Base-by-base conservation (phyloP, 2,797 vertebrate genomes). In the Sitta carolinensis region DNA sequence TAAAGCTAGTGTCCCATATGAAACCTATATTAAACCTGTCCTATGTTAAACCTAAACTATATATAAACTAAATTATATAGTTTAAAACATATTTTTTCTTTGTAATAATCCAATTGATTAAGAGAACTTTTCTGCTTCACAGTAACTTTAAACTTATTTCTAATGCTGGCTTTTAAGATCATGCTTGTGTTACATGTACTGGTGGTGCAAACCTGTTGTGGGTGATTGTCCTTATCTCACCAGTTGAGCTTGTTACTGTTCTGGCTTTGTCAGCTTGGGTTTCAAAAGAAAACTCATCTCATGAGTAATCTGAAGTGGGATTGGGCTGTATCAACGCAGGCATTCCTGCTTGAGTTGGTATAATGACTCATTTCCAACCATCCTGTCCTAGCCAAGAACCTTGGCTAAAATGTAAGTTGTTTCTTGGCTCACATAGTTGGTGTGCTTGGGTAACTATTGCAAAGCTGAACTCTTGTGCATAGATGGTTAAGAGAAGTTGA, bases 261-360 rank as follows among this genome's bases (percentile, higher is more conserved):
- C 66, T 43, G 68, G 83, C 87, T 86, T 93, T 81, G 85, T 90
- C 85, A 96, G n/a, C 14, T 54, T 78, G 62, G 26, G 27, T 91
- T 94, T 88, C 93, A 81, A 64, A 89, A 81, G 77, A 91, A 86
- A 78, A 51, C 40, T 78, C 34, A 42, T 75, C 36, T 95, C 73
- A 51, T 89, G 58, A 78, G 76, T 81, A 72, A 78, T 58, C 32
- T 51, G 47, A 75, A 54, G 54, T 81, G 59, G 66, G 38, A 62
- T 58, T 66, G 47, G 54, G 18, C 66, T 84, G 14, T 45, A 84
- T 82, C 52, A 42, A 58, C 27, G 38, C 45, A 75, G 57, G 62
- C 61, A 30, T 94, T 93, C 54, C 61, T 81, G 68, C 76, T 34
- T 57, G 57, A 83, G 27, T 78, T 81, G 22, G 10, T 54, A 8